phyloP scores from a whole-genome alignment of 2,113 vertebrate species.

The Arenaria interpres region DNA sequence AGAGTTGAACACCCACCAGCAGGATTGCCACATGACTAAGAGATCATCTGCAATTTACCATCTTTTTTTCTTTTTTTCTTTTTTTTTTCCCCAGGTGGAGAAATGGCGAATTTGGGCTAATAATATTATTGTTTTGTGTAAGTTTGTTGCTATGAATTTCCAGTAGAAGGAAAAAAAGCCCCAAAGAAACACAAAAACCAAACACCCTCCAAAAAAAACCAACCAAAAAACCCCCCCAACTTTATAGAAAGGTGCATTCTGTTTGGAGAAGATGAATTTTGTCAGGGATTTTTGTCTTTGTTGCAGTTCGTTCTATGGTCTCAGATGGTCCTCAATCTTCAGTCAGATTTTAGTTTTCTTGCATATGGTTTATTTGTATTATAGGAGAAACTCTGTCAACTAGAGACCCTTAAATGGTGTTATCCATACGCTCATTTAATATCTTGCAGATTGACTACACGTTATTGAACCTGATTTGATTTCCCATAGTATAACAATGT shows the following conservation, averaged over 20 bases:
- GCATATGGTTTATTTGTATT: neutral
- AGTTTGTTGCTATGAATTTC: neutral
- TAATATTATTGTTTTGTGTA: neutral
- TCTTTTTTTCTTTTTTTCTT: neutral
- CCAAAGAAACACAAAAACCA: fast-evolving
- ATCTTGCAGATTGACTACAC: neutral
- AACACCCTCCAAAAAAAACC: neutral
- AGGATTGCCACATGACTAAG: neutral
- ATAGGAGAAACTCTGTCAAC: neutral
- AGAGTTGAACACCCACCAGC: neutral
- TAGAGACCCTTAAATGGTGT: neutral
- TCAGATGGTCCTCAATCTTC: neutral
- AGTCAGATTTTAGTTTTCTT: neutral
- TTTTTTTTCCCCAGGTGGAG: neutral
- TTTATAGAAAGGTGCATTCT: neutral
- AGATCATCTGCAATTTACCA: neutral
- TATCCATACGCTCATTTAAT: neutral
- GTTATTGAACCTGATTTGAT: neutral
- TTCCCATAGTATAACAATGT: neutral
- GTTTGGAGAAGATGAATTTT: neutral
- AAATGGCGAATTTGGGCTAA: neutral
- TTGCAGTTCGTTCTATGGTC: neutral
- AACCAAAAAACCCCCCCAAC: too few relatives aligned
- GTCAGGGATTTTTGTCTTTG: neutral
- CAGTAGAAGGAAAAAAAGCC: neutral